Evolutionary conservation across 1,140 invertebrate genomes (phyloP).

Genomic region (Nephila pilipes): DNA sequence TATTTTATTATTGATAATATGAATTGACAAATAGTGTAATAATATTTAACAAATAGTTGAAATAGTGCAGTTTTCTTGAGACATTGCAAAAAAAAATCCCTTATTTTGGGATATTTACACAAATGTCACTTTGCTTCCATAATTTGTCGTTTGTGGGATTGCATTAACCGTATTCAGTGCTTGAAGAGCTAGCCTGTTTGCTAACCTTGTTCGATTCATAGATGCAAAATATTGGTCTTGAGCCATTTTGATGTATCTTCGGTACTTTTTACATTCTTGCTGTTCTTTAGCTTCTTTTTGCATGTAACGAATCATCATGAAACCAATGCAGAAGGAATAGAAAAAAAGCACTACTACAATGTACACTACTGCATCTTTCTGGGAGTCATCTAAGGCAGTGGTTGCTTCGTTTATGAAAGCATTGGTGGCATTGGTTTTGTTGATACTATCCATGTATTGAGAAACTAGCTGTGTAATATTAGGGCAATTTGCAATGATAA

Average conservation of each 20-base stretch:
- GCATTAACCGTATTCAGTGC: slow-evolving; percentile 79
- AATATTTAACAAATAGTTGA: too few species aligned
- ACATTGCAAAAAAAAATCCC: too few species aligned
- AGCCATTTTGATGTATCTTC: slow-evolving; percentile 79
- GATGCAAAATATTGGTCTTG: slow-evolving; percentile 77
- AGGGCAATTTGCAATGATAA: slow-evolving; percentile 60
- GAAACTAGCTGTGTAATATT: slow-evolving; percentile 47
- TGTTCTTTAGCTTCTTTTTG: slow-evolving; percentile 79
- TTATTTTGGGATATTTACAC: slow-evolving; percentile 71
- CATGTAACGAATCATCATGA: slow-evolving; percentile 80
- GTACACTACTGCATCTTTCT: slow-evolving; percentile 79
- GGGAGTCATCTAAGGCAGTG: slow-evolving; percentile 49
- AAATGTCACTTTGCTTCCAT: slow-evolving; percentile 79
- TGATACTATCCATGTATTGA: slow-evolving; percentile 38
- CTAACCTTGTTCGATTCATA: slow-evolving; percentile 77
- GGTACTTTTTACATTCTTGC: slow-evolving; percentile 79
- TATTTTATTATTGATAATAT: too few species aligned
- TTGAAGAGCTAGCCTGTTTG: slow-evolving; percentile 79
- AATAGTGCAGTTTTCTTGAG: too few species aligned
- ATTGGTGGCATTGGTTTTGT: background rate
- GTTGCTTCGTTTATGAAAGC: background rate
- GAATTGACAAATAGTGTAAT: too few species aligned
- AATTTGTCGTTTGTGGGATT: slow-evolving; percentile 78
- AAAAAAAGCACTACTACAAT: slow-evolving; percentile 80
- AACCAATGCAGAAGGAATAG: slow-evolving; percentile 79